A percentile compares a stretch with the other conserved stretches of the same genome.
Evolutionary conservation across 2,888 invertebrate species (phyloP).

Genomic region (Pseudoips prasinana): DNA sequence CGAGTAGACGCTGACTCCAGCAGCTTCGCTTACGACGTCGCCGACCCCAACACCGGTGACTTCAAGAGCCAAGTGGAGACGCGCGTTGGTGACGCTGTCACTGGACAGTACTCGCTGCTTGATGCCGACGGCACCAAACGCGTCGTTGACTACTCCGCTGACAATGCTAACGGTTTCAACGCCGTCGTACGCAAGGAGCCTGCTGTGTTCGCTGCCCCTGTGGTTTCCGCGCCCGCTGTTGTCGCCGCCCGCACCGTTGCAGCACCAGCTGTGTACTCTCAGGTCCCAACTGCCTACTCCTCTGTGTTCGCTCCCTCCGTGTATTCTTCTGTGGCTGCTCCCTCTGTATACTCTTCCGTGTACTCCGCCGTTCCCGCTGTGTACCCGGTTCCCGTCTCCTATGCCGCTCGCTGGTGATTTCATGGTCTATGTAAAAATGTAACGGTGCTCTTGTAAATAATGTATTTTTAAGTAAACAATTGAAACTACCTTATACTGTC

Average conservation of each 20-base stretch:
- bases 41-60: constrained; percentile 80
- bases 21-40: constrained; percentile 78
- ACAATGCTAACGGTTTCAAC: constrained; percentile 77
- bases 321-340: constrained; percentile 17
- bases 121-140: constrained; percentile 80
- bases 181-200: constrained; percentile 79
- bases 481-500: no score
- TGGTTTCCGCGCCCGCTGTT: constrained; percentile 33
- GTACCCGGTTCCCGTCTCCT: no score
- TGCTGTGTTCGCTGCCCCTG: constrained; percentile 46
- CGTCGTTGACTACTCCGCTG: constrained; percentile 79
- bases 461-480: no score
- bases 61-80: constrained; percentile 78
- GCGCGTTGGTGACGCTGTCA: constrained; percentile 71
- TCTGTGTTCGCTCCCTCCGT: constrained; percentile 12
- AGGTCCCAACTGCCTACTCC: not conserved
- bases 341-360: constrained; percentile 13
- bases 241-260: constrained; percentile 30
- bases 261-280: constrained; percentile 27
- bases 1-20: constrained; percentile 57
- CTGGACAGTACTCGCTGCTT: constrained; percentile 77
- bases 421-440: no score
- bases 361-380: constrained; percentile 1
- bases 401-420: no score
- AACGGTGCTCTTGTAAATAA: no score